Percentiles rank a stretch among this genome's conserved stretches.
Evolutionary conservation across 2,113 vertebrate species (phyloP).

Genomic region (Mesocricetus auratus): DNA sequence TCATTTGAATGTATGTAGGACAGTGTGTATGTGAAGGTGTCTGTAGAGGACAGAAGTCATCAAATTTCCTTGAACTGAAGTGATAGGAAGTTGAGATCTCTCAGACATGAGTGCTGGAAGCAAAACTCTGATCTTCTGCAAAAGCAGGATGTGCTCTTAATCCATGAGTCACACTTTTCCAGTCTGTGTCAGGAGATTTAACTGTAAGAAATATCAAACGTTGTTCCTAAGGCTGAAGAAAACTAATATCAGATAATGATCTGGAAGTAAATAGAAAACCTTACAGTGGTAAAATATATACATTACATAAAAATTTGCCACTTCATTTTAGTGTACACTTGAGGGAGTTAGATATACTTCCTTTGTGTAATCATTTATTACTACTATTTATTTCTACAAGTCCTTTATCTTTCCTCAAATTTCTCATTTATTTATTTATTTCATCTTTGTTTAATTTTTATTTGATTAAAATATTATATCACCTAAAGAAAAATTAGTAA

Average conservation of each 20-base stretch:
- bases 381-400: neutral
- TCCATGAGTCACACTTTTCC: neutral
- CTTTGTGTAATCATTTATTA: neutral
- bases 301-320: neutral
- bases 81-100: neutral
- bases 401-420: neutral
- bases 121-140: neutral
- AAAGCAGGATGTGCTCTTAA: neutral
- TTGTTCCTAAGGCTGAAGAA: neutral
- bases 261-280: neutral
- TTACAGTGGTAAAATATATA: conserved; percentile 6
- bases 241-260: neutral
- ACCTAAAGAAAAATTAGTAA: conserved; percentile 15
- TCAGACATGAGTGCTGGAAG: neutral
- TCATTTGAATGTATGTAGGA: neutral
- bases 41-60: neutral
- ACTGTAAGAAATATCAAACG: neutral
- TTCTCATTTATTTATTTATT: neutral
- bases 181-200: neutral
- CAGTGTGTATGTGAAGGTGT: neutral
- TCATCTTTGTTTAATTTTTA: neutral
- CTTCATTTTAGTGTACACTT: neutral
- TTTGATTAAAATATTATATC: neutral
- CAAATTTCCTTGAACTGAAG: neutral
- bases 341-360: neutral